phyloP scores from a whole-genome alignment of 1,140 invertebrate species.

The Aleiodes sp. region DNA sequence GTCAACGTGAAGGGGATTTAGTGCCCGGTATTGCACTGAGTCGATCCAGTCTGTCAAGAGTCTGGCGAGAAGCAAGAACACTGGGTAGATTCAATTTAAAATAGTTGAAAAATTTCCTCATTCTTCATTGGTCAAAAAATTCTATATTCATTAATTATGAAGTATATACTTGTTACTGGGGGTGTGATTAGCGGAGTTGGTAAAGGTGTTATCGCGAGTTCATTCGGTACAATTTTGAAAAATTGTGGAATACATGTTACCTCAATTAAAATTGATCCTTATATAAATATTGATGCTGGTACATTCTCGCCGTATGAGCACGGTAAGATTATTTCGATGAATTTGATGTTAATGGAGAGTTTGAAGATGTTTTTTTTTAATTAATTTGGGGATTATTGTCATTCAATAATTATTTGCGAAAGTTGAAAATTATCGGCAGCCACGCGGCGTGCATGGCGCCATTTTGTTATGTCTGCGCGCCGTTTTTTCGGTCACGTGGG shows the following conservation, averaged over 20 bases:
- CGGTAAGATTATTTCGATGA: constrained; percentile 70
- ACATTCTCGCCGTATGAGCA: constrained; percentile 99
- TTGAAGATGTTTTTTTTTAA: background rate
- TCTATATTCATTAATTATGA: constrained; percentile 70
- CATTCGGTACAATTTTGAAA: constrained; percentile 96
- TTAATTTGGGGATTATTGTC: background rate
- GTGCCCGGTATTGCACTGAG: constrained; percentile 16
- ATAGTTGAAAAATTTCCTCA: background rate
- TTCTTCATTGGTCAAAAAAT: background rate
- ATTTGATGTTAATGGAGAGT: background rate
- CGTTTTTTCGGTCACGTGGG: constrained; percentile 39
- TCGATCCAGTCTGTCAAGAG: constrained; percentile 37
- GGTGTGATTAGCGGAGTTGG: constrained; percentile 98
- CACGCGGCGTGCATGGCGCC: constrained; percentile 39
- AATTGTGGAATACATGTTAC: constrained; percentile 92
- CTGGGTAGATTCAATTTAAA: background rate
- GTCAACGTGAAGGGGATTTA: constrained; percentile 3
- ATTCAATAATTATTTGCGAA: background rate
- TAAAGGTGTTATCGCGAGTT: constrained; percentile 97
- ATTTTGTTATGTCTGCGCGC: constrained; percentile 37
- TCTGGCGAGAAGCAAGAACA: constrained; percentile 26
- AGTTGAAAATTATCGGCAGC: constrained; percentile 15
- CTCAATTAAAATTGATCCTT: constrained; percentile 99
- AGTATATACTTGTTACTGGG: constrained; percentile 97
- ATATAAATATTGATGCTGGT: constrained; percentile 98